These are phyloP conservation scores for Erethizon dorsatum DNA, from an alignment of 2,797 vertebrate genomes.

Conservation along the genomic window DNA sequence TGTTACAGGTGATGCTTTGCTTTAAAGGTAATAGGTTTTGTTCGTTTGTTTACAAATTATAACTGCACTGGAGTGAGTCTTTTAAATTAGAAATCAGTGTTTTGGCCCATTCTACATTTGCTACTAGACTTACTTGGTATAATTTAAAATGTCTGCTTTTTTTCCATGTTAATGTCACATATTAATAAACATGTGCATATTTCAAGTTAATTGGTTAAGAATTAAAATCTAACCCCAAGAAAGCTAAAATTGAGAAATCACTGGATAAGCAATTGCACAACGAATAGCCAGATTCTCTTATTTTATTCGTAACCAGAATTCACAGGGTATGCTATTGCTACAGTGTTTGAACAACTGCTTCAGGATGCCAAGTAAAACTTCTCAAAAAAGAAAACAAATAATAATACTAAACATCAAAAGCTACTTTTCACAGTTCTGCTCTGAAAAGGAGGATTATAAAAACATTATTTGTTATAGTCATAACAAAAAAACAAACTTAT, in stretches of 20 bases:
- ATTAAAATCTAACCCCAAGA: neutral
- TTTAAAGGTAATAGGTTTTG: neutral
- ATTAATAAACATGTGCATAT: neutral
- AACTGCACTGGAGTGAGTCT: neutral
- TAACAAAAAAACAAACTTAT: slow-evolving; percentile 46
- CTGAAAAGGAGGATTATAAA: slow-evolving; percentile 62
- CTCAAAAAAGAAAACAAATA: slow-evolving; percentile 73
- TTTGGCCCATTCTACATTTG: slow-evolving; percentile 43
- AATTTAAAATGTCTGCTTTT: slow-evolving; percentile 49
- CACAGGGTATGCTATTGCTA: neutral
- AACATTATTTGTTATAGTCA: slow-evolving; percentile 53
- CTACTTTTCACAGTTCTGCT: slow-evolving; percentile 41
- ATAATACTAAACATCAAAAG: slow-evolving; percentile 68
- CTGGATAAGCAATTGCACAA: neutral
- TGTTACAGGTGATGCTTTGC: neutral
- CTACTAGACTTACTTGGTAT: slow-evolving; percentile 57
- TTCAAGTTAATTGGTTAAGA: slow-evolving; percentile 1
- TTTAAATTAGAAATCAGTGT: slow-evolving; percentile 24
- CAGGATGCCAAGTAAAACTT: slow-evolving; percentile 57
- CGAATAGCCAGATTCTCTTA: neutral
- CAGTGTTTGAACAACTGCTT: slow-evolving; percentile 14
- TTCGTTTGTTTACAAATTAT: slow-evolving; percentile 29
- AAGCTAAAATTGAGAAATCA: neutral
- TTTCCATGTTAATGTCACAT: neutral
- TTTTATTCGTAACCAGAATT: slow-evolving; percentile 37